Evolutionary conservation across 2,113 vertebrate genomes (phyloP).

Genomic region (Hippocampus guttulatus): DNA sequence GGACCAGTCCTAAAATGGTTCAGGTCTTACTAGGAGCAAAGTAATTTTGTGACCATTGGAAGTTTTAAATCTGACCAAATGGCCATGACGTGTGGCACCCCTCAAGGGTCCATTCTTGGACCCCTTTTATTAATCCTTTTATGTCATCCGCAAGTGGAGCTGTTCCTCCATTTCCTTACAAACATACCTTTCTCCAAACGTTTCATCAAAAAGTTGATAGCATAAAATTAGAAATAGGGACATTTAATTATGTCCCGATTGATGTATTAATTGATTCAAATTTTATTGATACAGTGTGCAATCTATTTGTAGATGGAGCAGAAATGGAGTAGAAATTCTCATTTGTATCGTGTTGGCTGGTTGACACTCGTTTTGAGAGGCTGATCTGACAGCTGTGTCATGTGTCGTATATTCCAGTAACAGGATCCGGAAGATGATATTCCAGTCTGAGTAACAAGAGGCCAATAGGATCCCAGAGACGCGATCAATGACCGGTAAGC

Average conservation of each 20-base stretch:
- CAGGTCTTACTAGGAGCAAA: too few species aligned
- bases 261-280: not conserved
- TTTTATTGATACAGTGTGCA: not conserved
- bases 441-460: slow-evolving; percentile 64
- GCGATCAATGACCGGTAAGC: slow-evolving; percentile 62
- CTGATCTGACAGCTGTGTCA: slow-evolving; percentile 47
- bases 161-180: too few species aligned
- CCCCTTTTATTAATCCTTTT: too few species aligned
- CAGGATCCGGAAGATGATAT: slow-evolving; percentile 60
- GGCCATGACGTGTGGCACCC: too few species aligned
- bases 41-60: too few species aligned
- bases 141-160: too few species aligned
- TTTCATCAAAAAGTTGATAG: not conserved
- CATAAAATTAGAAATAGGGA: not conserved
- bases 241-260: not conserved
- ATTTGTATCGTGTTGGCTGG: slow-evolving; percentile 20
- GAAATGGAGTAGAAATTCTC: slow-evolving; percentile 3
- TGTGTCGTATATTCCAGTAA: slow-evolving; percentile 56
- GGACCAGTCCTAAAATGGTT: too few species aligned
- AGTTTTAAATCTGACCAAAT: too few species aligned
- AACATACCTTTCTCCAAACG: not conserved
- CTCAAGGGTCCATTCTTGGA: too few species aligned
- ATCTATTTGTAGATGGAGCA: not conserved
- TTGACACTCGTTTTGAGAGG: slow-evolving; percentile 30
- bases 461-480: slow-evolving; percentile 65